Evolutionary conservation across 2,888 invertebrate genomes (phyloP).

Genomic region (Pollenia griseotomentosa): DNA sequence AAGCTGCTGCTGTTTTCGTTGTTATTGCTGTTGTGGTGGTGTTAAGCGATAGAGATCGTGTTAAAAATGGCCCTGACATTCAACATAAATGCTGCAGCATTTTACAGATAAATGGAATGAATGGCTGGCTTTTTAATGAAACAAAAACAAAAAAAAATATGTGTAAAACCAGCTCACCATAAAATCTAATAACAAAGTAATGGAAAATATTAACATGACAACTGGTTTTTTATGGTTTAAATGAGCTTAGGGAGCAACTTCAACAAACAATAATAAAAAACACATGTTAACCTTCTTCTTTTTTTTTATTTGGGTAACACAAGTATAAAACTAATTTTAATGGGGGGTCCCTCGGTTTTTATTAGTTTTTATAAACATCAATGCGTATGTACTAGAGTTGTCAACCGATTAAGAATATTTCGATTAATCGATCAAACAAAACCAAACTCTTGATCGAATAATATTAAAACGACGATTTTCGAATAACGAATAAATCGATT

Average conservation of each 20-base stretch:
- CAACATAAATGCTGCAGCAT: conserved; percentile 63
- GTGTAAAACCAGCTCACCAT: conserved; percentile 8
- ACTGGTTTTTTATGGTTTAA: conserved; percentile 23
- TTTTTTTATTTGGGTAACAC: not conserved
- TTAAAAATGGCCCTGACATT: conserved; percentile 75
- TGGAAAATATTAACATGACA: conserved; percentile 44
- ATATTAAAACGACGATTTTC: no score
- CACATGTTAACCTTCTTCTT: not conserved
- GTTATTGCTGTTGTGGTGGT: not conserved
- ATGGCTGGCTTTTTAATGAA: conserved; percentile 20
- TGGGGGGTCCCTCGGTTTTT: not conserved
- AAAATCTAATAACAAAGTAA: conserved; percentile 1
- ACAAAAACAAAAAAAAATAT: conserved; percentile 18
- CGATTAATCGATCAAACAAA: no score
- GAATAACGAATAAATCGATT: no score
- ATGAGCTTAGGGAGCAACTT: not conserved
- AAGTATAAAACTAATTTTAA: not conserved
- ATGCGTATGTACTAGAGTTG: no score
- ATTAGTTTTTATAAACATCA: not conserved
- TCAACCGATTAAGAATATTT: no score
- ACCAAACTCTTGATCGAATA: no score
- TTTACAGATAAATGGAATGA: conserved; percentile 24
- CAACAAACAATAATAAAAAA: not conserved
- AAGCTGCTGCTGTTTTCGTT: conserved; percentile 1
- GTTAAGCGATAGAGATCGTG: conserved; percentile 51